Base-by-base conservation (phyloP, 2,113 vertebrate species). In the Rhinolophus sinicus region DNA sequence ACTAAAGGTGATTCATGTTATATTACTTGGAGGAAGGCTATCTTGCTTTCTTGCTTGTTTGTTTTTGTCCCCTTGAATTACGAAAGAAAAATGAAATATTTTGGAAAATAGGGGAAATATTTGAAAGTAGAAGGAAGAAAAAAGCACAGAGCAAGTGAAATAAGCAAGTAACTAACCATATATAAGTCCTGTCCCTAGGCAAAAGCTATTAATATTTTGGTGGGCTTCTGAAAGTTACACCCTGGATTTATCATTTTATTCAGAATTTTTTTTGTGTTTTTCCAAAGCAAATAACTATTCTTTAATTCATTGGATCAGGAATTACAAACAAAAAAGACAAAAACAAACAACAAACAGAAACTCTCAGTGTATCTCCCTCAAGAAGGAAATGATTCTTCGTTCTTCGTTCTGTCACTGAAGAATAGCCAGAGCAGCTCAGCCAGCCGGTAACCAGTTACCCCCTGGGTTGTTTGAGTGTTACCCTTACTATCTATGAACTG, bases 191-290 rank as follows among this genome's bases (percentile, higher is more conserved):
- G 21, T 87, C 21, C 12, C 33, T 93, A 76, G 19, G 58, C 9
- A 83, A 92, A 94, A 93, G 28, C 76, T 91, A 1, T 96, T 93
- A 77, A 93, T 93, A 73, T 38, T 92, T 90, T 52, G 70, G 50
- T 84, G 8, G 35, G 19, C 33, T 90, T 96, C 69, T 90, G 33
- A 83, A 89, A 96, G 86, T 78, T 90, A 70, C 4, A 38, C 19
- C 65, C 44, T 88, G 87, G 24, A 72, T 94, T 77, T 84, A 62
- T 93, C 62, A 67, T 69, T 89, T 65, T 76, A 62, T 52, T 93
- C 44, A 38, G 24, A 50, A 22, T 38, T 33, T 22, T 30, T 93
- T 52, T 15, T 11, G 21, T 80, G 22, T n/a, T 81, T 54, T 60
- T 24, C 15, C 52, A 92, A 80, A 80, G 44, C 33, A 84, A 69